phyloP scores from a whole-genome alignment of 2,888 invertebrate genomes.

The Rhimphoctona megacephalus region DNA sequence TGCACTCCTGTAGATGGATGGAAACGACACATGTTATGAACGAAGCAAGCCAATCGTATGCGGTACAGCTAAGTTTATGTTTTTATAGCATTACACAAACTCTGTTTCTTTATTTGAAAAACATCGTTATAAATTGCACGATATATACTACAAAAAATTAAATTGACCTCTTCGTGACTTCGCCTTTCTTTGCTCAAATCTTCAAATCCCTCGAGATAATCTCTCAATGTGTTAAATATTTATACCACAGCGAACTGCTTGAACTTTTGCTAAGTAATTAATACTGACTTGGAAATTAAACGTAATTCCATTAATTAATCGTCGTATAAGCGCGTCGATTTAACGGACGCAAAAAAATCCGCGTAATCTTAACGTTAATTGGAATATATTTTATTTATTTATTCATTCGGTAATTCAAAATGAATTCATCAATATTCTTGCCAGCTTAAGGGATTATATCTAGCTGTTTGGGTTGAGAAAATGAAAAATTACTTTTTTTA shows the following conservation, averaged over 20 bases:
- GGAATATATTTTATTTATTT: background rate
- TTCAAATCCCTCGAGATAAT: background rate
- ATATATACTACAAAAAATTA: background rate
- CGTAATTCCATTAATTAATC: background rate
- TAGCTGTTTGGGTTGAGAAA: too few relatives aligned
- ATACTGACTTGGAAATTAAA: background rate
- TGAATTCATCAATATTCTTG: background rate
- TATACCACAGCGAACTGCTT: background rate
- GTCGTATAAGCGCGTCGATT: background rate
- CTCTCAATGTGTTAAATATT: background rate
- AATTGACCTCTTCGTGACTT: background rate
- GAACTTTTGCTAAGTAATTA: background rate
- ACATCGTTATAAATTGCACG: background rate
- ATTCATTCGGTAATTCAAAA: background rate
- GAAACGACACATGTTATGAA: background rate
- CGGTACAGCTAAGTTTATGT: background rate
- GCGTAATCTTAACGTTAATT: too few relatives aligned
- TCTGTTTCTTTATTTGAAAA: background rate
- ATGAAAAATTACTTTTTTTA: too few relatives aligned
- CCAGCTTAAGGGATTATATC: too few relatives aligned
- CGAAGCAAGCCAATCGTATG: background rate
- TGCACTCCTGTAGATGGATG: background rate
- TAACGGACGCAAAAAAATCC: background rate
- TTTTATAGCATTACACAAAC: background rate
- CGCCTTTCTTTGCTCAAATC: background rate